phyloP scores from a whole-genome alignment of 2,888 invertebrate genomes.

The Deilephila elpenor region DNA sequence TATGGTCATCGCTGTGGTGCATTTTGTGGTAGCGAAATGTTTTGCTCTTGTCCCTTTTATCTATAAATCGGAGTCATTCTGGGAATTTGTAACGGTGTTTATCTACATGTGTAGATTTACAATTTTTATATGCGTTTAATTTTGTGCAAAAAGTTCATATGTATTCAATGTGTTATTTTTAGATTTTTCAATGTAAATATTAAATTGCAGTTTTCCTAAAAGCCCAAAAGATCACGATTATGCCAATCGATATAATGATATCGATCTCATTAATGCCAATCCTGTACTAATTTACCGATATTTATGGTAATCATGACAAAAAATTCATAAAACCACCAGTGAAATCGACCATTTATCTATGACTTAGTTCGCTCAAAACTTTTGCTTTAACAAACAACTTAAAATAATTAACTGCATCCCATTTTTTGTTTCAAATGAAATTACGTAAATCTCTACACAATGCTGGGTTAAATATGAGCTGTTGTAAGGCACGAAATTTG shows the following conservation, averaged over 20 bases:
- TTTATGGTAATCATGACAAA: too few relatives aligned
- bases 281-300: too few relatives aligned
- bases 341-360: not conserved
- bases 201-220: too few relatives aligned
- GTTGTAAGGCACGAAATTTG: constrained; percentile 68
- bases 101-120: constrained; percentile 28
- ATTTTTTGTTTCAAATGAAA: constrained; percentile 29
- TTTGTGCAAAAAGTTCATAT: constrained; percentile 23
- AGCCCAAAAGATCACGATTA: too few relatives aligned
- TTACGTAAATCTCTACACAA: constrained; percentile 43
- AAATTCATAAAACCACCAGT: not conserved
- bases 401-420: constrained; percentile 27
- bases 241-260: too few relatives aligned
- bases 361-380: not conserved
- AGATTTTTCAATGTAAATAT: too few relatives aligned
- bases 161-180: not conserved
- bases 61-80: constrained; percentile 44
- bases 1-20: constrained; percentile 39
- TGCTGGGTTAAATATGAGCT: constrained; percentile 39
- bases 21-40: constrained; percentile 41
- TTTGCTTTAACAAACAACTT: not conserved
- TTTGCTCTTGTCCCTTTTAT: constrained; percentile 43
- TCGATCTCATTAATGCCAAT: too few relatives aligned
- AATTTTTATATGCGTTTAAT: constrained; percentile 34
- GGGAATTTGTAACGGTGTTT: constrained; percentile 43